Conservation (phyloP, 2,888 invertebrate species). For the Xestia xanthographa region DNA sequence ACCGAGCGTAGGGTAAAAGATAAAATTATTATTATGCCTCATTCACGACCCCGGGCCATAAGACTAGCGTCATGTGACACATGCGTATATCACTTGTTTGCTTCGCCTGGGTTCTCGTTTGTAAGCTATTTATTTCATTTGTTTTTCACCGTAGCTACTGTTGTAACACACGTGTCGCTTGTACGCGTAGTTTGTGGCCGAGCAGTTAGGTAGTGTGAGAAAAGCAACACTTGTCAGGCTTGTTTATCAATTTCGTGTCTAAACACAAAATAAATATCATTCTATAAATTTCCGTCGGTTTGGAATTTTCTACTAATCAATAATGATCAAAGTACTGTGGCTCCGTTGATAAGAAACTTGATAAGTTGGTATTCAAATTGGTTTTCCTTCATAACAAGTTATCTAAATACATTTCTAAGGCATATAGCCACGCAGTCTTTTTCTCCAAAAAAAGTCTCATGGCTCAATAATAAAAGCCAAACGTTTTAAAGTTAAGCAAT, state of each 20-base stretch:
- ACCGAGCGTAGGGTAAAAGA: conserved; percentile 1
- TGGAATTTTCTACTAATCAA: not conserved
- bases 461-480: not conserved
- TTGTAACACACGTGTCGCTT: too few relatives aligned
- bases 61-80: not conserved
- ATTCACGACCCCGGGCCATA: not conserved
- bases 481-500: not conserved
- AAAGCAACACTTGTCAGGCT: not conserved
- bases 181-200: not conserved
- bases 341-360: not conserved
- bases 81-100: not conserved
- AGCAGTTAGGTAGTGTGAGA: not conserved
- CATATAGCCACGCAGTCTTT: not conserved
- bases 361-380: not conserved
- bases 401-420: not conserved
- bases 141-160: not conserved
- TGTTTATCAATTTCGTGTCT: not conserved
- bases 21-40: not conserved
- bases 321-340: not conserved
- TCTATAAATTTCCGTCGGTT: not conserved
- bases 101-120: not conserved
- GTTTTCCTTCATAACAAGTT: not conserved
- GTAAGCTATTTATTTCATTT: not conserved
- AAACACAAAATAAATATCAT: not conserved
- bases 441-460: not conserved